These are phyloP conservation scores for Agelas oroides DNA, from an alignment of 37 sponge, comb jelly and placozoan genomes.

Conservation along the genomic window DNA sequence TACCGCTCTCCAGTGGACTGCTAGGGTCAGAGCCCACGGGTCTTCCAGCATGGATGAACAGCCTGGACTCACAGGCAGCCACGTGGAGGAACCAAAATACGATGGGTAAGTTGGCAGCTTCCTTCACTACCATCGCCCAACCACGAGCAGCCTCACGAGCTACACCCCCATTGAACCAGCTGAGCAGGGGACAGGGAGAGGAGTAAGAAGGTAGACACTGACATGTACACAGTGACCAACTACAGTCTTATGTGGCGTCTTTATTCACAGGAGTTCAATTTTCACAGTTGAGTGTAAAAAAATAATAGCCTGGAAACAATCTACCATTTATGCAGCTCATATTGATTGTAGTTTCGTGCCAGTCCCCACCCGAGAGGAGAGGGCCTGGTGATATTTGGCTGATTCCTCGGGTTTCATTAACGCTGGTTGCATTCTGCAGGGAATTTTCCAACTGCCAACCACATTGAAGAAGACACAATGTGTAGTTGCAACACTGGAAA, in stretches of 20 bases:
- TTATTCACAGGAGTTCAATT: no score
- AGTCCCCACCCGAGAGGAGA: no score
- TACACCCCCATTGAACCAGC: background rate
- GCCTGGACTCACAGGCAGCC: slow-evolving; percentile 42
- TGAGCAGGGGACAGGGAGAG: background rate
- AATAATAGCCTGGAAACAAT: no score
- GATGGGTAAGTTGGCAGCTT: background rate
- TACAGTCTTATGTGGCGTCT: background rate
- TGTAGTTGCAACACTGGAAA: no score
- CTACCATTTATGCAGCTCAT: no score
- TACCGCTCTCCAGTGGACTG: background rate
- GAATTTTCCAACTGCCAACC: no score
- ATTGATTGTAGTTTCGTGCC: no score
- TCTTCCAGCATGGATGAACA: slow-evolving; percentile 34
- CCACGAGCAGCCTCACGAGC: slow-evolving; percentile 28
- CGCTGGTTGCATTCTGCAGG: no score
- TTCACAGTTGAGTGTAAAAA: no score
- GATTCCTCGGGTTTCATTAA: no score
- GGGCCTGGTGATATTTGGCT: no score
- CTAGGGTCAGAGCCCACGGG: background rate
- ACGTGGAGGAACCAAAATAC: slow-evolving; percentile 31
- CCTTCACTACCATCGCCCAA: slow-evolving; percentile 25
- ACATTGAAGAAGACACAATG: no score
- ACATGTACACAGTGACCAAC: background rate
- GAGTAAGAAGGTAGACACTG: background rate